A percentile compares a stretch with the other conserved stretches of the same genome.
Evolutionary conservation across 30 jellyfish, hydroid and myxozoan genomes (phyloP).

Genomic region (Catostylus mosaicus): DNA sequence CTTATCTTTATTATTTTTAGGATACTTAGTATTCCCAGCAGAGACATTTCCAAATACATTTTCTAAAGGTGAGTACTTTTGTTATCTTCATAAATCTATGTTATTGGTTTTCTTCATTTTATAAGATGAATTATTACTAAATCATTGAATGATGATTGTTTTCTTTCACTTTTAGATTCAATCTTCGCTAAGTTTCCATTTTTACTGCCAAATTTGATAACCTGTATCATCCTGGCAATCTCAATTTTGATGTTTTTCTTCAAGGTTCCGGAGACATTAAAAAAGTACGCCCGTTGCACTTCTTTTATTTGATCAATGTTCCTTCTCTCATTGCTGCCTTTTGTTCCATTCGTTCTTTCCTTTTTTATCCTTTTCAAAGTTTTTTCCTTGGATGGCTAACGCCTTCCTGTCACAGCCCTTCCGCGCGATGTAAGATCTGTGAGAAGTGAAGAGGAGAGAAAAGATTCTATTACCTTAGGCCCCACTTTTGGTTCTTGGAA

Average conservation of each 20-base stretch:
- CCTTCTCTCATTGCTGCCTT: background rate
- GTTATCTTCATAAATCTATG: background rate
- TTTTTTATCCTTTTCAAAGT: background rate
- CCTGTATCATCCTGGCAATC: constrained; percentile 4
- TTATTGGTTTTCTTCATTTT: background rate
- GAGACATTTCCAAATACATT: constrained; percentile 19
- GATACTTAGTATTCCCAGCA: constrained; percentile 20
- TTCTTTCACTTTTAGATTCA: constrained; percentile 34
- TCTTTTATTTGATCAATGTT: too few relatives aligned
- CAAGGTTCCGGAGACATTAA: constrained; percentile 36
- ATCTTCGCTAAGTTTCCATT: constrained; percentile 24
- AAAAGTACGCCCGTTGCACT: constrained; percentile 6
- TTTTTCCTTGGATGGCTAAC: background rate
- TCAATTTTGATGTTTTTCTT: constrained; percentile 4
- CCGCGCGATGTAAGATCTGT: background rate
- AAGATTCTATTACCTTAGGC: too few relatives aligned
- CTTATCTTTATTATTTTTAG: background rate
- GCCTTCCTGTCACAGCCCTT: background rate
- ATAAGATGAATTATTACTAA: background rate
- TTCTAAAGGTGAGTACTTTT: constrained; percentile 3
- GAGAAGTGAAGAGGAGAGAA: too few relatives aligned
- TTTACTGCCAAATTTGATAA: constrained; percentile 24
- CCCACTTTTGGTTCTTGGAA: too few relatives aligned
- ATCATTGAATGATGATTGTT: background rate
- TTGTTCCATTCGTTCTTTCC: background rate